phyloP scores from a whole-genome alignment of 1,140 invertebrate species.

The Cephus cinctus region DNA sequence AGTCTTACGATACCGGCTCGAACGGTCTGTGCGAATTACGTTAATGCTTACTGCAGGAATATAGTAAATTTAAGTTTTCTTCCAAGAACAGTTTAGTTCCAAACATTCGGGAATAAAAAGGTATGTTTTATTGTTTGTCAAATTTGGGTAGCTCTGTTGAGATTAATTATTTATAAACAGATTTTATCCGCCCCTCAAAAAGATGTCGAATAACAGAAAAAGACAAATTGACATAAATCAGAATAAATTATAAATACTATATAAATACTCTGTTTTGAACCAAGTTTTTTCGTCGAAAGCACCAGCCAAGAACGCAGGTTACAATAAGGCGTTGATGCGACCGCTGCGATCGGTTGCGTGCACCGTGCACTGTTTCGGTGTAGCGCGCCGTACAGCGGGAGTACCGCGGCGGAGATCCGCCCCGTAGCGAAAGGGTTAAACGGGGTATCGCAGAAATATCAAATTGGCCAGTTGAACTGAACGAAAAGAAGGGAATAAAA shows the following conservation, averaged over 20 bases:
- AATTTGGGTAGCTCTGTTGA: not conserved
- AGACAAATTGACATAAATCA: not conserved
- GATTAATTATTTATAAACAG: not conserved
- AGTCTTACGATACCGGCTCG: not conserved
- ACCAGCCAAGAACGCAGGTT: no score
- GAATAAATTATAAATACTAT: no score
- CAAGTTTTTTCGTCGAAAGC: no score
- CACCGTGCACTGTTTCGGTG: not conserved
- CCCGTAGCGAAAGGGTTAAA: not conserved
- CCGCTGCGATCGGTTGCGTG: not conserved
- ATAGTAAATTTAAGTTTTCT: not conserved
- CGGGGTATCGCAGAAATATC: not conserved
- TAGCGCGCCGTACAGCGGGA: not conserved
- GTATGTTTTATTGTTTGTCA: not conserved
- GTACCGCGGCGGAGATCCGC: not conserved
- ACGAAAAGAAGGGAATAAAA: conserved; percentile 20
- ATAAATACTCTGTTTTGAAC: no score
- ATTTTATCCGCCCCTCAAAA: not conserved
- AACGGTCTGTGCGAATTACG: not conserved
- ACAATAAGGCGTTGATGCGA: no score
- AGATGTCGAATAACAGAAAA: not conserved
- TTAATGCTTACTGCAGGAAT: not conserved
- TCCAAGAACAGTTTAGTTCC: not conserved
- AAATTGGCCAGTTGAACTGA: not conserved
- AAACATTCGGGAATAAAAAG: no score